Base-by-base conservation (phyloP, 2,797 vertebrate species). In the Parauchenoglanis punctatus region DNA sequence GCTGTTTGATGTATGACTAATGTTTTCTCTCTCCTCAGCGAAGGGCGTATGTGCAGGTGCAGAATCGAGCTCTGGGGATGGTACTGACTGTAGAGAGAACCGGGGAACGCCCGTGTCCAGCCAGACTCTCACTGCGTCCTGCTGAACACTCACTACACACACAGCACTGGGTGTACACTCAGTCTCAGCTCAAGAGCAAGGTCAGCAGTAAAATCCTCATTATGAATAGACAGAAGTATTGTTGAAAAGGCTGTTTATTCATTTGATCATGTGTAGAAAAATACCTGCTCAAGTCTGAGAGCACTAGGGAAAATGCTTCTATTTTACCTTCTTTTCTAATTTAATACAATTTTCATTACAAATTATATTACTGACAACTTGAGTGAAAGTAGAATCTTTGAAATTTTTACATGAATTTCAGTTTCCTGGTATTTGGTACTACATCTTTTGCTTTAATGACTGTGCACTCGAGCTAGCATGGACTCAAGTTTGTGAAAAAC, bases 121-220 rank as follows among this genome's bases (percentile, higher is more conserved):
- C 94, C 0, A 95, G 94, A 0, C 93, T 97, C 85, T 95, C 91
- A 0, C 87, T 93, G 0, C 91, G 93, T 73, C 93, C 95, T 0
- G 92, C 90, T 25, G 84, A 90, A 76, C 92, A 84, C 0, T 91
- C 93, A 35, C 93, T 92, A 88, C 85, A 89, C 44, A 94, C 94
- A 2, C 97, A 97, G 93, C 90, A 95, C 91, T 97, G 97, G 97
- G 89, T 94, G 91, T 97, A 96, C 91, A 94, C 91, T 23, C 87
- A 6, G 0, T 96, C 96, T 2, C 94, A 97, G 70, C 89, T 97
- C 87, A 97, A 95, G 90, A 95, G 96, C 90, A 97, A 95, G 96
- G 97, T 97, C 89, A 92, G 88, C 65, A 54, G 4, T 59, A 5
- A 35, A 67, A 58, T 59, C 18, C 4, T 58, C 54, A 15, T 40